Evolutionary conservation across 2,113 vertebrate genomes (phyloP).

Genomic region (Toxotes jaculatrix): DNA sequence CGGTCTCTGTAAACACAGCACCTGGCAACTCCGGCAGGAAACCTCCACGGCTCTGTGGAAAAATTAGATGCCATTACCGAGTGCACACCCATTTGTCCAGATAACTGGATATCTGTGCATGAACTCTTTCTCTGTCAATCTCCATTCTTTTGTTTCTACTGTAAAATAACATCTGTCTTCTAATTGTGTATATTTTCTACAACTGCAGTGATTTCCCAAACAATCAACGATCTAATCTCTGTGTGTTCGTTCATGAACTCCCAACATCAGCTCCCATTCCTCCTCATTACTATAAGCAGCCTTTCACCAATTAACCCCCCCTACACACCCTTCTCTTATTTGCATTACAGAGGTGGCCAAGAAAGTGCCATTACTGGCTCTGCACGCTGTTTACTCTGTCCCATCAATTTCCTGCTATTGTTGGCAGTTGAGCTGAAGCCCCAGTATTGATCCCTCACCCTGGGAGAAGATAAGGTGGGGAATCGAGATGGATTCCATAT

Average conservation of each 20-base stretch:
- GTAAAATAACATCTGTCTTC: not conserved
- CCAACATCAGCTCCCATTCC: constrained; percentile 40
- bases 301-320: constrained; percentile 70
- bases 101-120: constrained; percentile 52
- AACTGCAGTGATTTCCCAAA: constrained; percentile 32
- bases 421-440: constrained; percentile 86
- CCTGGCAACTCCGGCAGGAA: constrained; percentile 83
- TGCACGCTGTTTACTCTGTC: constrained; percentile 70
- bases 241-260: constrained; percentile 66
- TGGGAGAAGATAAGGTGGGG: constrained; percentile 86
- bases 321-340: constrained; percentile 48
- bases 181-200: constrained; percentile 17
- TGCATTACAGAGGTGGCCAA: constrained; percentile 68
- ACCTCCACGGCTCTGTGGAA: constrained; percentile 73
- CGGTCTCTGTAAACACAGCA: constrained; percentile 78
- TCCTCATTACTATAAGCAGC: constrained; percentile 64
- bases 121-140: constrained; percentile 16
- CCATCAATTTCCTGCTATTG: constrained; percentile 89
- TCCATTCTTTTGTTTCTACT: constrained; percentile 14
- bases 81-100: constrained; percentile 53
- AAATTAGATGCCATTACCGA: constrained; percentile 63
- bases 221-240: constrained; percentile 36
- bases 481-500: constrained; percentile 90
- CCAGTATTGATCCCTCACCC: constrained; percentile 86
- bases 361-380: constrained; percentile 76